Percentiles rank a stretch among this genome's conserved stretches.
These are phyloP conservation scores for Mastomys natalensis DNA, from an alignment of 2,113 vertebrate genomes.

Conservation along the genomic window DNA sequence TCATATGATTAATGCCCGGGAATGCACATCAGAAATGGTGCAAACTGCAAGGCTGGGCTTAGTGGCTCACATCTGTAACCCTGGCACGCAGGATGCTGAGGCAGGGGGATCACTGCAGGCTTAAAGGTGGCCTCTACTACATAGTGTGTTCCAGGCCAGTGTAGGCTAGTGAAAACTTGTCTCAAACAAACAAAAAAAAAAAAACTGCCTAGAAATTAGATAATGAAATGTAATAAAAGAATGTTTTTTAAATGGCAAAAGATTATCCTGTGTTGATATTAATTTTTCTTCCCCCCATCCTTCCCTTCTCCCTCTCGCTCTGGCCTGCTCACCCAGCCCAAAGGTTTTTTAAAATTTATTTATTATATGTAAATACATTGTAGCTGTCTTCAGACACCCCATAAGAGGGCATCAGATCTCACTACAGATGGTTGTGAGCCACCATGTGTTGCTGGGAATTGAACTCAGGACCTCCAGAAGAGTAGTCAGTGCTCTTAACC, in stretches of 20 bases:
- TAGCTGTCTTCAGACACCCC: too few species aligned
- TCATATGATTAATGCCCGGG: background rate
- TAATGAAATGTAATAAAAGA: background rate
- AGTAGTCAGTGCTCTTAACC: too few species aligned
- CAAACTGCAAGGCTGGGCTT: background rate
- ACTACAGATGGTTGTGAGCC: too few species aligned
- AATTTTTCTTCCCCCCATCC: too few species aligned
- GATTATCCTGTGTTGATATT: background rate
- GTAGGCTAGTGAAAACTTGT: background rate
- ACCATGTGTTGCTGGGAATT: too few species aligned
- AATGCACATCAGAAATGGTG: background rate
- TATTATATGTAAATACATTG: too few species aligned
- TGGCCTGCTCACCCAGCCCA: too few species aligned
- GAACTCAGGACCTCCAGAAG: too few species aligned
- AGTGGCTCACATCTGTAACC: background rate
- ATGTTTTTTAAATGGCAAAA: background rate
- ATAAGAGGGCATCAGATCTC: too few species aligned
- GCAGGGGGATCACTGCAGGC: background rate
- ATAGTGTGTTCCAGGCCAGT: background rate
- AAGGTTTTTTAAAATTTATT: too few species aligned
- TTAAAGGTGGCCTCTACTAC: background rate
- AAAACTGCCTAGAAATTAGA: background rate
- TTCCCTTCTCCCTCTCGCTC: too few species aligned
- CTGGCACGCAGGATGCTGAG: background rate
- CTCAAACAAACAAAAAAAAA: background rate